phyloP scores from a whole-genome alignment of 2,113 vertebrate species.

The Bufo gargarizans region DNA sequence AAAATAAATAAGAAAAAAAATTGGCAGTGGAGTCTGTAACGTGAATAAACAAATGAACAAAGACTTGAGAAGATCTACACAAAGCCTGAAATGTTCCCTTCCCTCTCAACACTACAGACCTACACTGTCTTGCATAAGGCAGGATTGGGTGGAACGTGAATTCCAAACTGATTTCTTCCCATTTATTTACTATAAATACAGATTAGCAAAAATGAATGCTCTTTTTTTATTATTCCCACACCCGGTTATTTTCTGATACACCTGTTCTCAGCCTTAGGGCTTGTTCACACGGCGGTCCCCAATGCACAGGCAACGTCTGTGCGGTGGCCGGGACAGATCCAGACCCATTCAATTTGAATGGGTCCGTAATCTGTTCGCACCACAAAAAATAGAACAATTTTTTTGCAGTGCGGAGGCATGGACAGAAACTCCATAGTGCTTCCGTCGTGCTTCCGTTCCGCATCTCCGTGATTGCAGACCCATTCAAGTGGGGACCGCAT shows the following conservation, averaged over 20 bases:
- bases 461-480: too few relatives aligned
- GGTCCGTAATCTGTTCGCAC: too few relatives aligned
- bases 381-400: too few relatives aligned
- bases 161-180: constrained; percentile 39
- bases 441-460: too few relatives aligned
- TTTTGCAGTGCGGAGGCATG: too few relatives aligned
- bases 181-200: constrained; percentile 54
- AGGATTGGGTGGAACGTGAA: constrained; percentile 41
- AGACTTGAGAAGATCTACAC: constrained; percentile 20
- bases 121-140: constrained; percentile 20
- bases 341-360: too few relatives aligned
- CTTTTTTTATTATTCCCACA: constrained; percentile 40
- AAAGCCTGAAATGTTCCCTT: constrained; percentile 26
- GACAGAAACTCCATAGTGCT: too few relatives aligned
- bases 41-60: constrained; percentile 26
- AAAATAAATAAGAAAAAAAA: background rate
- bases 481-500: too few relatives aligned
- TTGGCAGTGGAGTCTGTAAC: background rate
- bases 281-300: too few relatives aligned
- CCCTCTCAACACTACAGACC: background rate
- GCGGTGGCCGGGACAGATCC: too few relatives aligned
- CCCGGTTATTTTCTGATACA: constrained; percentile 45
- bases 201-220: constrained; percentile 22
- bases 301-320: too few relatives aligned
- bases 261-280: constrained; percentile 18